phyloP scores from a whole-genome alignment of 1,140 invertebrate genomes.

The Drosophila sproati region DNA sequence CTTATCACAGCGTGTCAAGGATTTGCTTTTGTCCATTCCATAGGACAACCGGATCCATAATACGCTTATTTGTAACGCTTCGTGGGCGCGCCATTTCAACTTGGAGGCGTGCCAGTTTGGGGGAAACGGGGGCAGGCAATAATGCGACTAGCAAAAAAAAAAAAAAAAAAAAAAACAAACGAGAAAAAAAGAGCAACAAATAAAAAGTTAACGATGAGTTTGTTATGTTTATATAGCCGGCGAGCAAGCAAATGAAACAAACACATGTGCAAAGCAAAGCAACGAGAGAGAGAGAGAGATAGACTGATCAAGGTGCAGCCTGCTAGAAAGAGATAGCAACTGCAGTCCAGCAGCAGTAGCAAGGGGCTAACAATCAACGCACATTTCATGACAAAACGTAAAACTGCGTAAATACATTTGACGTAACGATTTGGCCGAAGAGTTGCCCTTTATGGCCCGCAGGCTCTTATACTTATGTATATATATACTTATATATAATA shows the following conservation, averaged over 20 bases:
- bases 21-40: constrained; percentile 81
- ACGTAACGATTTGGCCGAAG: constrained; percentile 47
- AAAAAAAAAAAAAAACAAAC: constrained; percentile 35
- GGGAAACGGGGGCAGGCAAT: constrained; percentile 54
- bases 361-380: constrained; percentile 61
- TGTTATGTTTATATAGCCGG: constrained; percentile 82
- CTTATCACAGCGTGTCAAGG: constrained; percentile 84
- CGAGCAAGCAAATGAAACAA: constrained; percentile 77
- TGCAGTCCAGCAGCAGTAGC: too few species aligned
- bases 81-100: constrained; percentile 56
- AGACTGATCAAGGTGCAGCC: constrained; percentile 1
- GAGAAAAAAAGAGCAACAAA: constrained; percentile 66
- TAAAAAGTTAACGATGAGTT: constrained; percentile 83
- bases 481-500: not conserved
- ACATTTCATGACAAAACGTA: constrained; percentile 82
- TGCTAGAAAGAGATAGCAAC: constrained; percentile 12
- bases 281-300: not conserved
- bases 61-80: constrained; percentile 82
- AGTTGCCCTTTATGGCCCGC: constrained; percentile 33
- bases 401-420: constrained; percentile 82
- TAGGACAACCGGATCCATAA: constrained; percentile 77
- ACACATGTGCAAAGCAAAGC: constrained; percentile 48
- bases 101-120: constrained; percentile 13
- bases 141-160: constrained; percentile 74
- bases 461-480: constrained; percentile 25